Evolutionary conservation across 2,113 vertebrate genomes (phyloP).

Genomic region (Ptilorrhoa leucosticta): DNA sequence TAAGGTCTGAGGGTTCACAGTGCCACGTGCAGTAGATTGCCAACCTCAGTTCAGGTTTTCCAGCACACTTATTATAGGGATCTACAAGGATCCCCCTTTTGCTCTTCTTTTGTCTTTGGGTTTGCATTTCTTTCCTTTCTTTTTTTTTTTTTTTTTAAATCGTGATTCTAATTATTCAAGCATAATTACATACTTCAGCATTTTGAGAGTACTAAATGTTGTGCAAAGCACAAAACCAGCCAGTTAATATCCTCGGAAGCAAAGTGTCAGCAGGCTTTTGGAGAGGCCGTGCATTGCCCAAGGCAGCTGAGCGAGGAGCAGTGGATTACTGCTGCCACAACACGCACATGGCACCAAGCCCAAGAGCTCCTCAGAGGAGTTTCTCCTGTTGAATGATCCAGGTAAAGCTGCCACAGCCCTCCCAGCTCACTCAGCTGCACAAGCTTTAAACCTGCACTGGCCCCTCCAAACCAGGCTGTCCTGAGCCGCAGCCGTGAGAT

Average conservation of each 20-base stretch:
- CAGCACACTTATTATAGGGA: not conserved
- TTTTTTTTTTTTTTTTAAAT: fast-evolving
- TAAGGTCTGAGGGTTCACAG: not conserved
- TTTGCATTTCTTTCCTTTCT: not conserved
- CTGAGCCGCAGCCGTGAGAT: not conserved
- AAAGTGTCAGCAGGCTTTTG: not conserved
- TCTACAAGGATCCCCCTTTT: not conserved
- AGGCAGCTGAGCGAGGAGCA: not conserved
- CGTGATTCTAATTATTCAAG: not conserved
- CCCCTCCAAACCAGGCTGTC: not conserved
- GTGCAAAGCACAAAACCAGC: not conserved
- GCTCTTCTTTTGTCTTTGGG: not conserved
- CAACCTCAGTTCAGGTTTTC: not conserved
- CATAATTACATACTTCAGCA: not conserved
- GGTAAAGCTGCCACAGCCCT: not conserved
- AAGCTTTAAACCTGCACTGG: not conserved
- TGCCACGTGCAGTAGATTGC: not conserved
- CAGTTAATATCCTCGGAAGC: not conserved
- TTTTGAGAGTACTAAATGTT: not conserved
- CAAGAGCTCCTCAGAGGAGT: not conserved
- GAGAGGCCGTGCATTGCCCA: not conserved
- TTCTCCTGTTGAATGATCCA: not conserved
- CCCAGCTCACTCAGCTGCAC: not conserved
- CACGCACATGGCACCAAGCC: constrained; percentile 17
- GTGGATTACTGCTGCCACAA: constrained; percentile 7